Evolutionary conservation across 2,113 vertebrate genomes (phyloP).

Genomic region (Euleptes europaea): DNA sequence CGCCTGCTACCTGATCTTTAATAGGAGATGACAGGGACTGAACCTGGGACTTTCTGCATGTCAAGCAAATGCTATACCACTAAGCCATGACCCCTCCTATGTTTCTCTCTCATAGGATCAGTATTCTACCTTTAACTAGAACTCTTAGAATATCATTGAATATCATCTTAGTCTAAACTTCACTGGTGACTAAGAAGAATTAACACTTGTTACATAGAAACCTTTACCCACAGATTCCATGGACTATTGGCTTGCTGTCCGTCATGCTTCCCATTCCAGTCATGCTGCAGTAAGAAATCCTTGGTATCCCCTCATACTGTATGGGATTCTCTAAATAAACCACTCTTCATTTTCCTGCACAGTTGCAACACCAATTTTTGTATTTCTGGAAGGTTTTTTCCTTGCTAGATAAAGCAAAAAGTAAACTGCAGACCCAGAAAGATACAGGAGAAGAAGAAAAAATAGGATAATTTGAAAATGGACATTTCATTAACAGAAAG

Average conservation of each 20-base stretch:
- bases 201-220: conserved; percentile 51
- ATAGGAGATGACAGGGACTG: no score
- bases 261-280: neutral
- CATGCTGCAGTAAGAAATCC: neutral
- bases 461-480: neutral
- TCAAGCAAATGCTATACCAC: no score
- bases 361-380: neutral
- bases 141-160: neutral
- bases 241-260: conserved; percentile 7
- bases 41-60: no score
- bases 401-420: neutral
- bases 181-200: conserved; percentile 27
- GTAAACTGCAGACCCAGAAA: neutral
- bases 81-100: no score
- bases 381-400: neutral
- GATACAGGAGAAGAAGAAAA: neutral
- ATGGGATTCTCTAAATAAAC: neutral
- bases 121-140: conserved; percentile 47
- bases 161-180: neutral
- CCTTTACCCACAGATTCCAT: conserved; percentile 31
- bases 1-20: no score
- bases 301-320: neutral
- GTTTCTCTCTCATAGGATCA: neutral
- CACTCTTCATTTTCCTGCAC: neutral
- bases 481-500: neutral